Evolutionary conservation across 53 echinoderm and acorn worm species (phyloP).

Genomic region (Paelopatides confundens): DNA sequence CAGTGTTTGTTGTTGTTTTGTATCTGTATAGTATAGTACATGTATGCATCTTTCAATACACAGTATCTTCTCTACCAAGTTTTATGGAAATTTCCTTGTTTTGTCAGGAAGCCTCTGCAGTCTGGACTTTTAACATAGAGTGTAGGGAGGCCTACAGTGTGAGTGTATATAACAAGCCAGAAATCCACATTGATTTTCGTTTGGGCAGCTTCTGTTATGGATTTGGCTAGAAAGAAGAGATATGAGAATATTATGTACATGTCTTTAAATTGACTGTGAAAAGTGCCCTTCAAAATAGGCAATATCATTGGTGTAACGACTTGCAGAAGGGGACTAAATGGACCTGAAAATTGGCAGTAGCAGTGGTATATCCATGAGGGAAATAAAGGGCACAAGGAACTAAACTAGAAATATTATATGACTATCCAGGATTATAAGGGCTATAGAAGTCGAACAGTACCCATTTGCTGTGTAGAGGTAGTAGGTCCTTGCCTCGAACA

Average conservation of each 20-base stretch:
- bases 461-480: too few species aligned
- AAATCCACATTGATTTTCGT: conserved; percentile 76
- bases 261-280: neutral
- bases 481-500: too few species aligned
- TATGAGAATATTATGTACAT: neutral
- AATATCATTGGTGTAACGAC: too few species aligned
- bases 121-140: conserved; percentile 88
- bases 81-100: conserved; percentile 74
- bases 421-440: too few species aligned
- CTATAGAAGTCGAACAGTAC: too few species aligned
- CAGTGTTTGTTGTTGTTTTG: conserved; percentile 78
- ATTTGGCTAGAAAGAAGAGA: conserved; percentile 78
- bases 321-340: too few species aligned
- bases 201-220: conserved; percentile 83
- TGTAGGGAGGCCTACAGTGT: conserved; percentile 92
- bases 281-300: too few species aligned
- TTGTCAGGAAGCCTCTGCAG: conserved; percentile 85
- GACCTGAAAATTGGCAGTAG: too few species aligned
- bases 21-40: conserved; percentile 90
- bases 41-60: conserved; percentile 91
- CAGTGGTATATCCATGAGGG: too few species aligned
- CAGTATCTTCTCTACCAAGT: conserved; percentile 85
- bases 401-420: too few species aligned
- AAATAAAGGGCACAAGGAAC: too few species aligned
- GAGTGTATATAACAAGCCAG: conserved; percentile 95